Evolutionary conservation across 2,888 invertebrate species (phyloP).

Genomic region (Clistopyga incitator): DNA sequence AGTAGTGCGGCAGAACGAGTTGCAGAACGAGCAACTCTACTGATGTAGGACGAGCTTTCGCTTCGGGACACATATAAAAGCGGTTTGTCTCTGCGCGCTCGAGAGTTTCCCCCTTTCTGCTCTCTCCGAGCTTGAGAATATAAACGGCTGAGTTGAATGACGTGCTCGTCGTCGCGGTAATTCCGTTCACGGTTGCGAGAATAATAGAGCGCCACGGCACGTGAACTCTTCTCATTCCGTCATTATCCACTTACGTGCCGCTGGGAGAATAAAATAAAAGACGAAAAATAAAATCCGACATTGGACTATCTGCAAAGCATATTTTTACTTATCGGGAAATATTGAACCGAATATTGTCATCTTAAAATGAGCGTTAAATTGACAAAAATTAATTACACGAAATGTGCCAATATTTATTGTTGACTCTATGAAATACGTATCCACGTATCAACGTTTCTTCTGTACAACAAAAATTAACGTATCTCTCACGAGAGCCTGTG

Average conservation of each 20-base stretch:
- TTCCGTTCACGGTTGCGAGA: conserved; percentile 53
- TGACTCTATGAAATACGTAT: no score
- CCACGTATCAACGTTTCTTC: not conserved
- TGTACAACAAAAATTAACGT: not conserved
- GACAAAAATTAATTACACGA: no score
- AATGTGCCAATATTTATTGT: no score
- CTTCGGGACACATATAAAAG: conserved; percentile 51
- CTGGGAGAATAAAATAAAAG: not conserved
- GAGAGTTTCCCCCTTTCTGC: conserved; percentile 17
- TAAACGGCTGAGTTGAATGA: conserved; percentile 55
- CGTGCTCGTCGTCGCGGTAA: conserved; percentile 54
- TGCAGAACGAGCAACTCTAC: not conserved
- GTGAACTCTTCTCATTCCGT: conserved; percentile 55
- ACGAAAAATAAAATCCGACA: conserved; percentile 17
- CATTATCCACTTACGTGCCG: conserved; percentile 48
- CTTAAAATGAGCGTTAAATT: no score
- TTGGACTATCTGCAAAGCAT: not conserved
- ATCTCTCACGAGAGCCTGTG: not conserved
- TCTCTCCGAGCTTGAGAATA: conserved; percentile 35
- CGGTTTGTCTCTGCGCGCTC: conserved; percentile 52
- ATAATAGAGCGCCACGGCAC: conserved; percentile 55
- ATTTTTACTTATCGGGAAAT: not conserved
- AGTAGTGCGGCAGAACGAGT: conserved; percentile 11
- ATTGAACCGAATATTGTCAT: not conserved
- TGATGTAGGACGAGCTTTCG: conserved; percentile 56